Evolutionary conservation across 2,113 vertebrate species (phyloP), one percentile per base, ranked within the genome.

Genomic region (Oncorhynchus gorbuscha): DNA sequence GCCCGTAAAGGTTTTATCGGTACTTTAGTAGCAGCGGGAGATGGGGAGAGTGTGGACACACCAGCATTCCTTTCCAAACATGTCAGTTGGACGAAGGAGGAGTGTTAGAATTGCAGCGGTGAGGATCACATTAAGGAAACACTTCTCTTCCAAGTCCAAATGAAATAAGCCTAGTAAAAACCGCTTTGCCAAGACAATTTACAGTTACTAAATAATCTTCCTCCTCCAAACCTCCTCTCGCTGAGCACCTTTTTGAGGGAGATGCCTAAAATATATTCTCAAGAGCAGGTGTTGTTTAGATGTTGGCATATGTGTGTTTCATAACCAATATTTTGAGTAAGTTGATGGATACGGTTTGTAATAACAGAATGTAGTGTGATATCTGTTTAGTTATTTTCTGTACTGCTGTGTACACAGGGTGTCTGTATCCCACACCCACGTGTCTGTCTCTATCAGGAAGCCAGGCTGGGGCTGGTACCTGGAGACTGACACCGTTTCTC

Each of bases 1-100:
- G 82, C 84, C 87, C 69, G 84, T 94, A 94, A 94, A 94, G 84
- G 87, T 93, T 93, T 94, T 93, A 93, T 92, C 91, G 75, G 86
- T 86, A 90, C 93, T 92, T 92, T 88, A 88, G 79, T 85, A 93
- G 82, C 94, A 93, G 92, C 87, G 35, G 94, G 93, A 92, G 93
- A 85, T 80, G 81, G 14, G 81, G 73, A 79, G 86, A 84, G 86
- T 73, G 39, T 76, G 81, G 86, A 92, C 88, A 90, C 79, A 89
- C 82, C 86, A 89, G 88, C 94, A 94, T 94, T 94, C 94, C 92
- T 91, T 93, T 91, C 76, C 72, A 86, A 79, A 87, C 89, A 93
- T 92, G 93, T 93, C 90, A 94, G 87, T 86, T 83, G 87, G 81
- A 48, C 86, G 86, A 81, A 89, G 89, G 89, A 45, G 39, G 39